Base-by-base conservation (phyloP, 2,797 vertebrate genomes). In the Onychomys leucogaster region DNA sequence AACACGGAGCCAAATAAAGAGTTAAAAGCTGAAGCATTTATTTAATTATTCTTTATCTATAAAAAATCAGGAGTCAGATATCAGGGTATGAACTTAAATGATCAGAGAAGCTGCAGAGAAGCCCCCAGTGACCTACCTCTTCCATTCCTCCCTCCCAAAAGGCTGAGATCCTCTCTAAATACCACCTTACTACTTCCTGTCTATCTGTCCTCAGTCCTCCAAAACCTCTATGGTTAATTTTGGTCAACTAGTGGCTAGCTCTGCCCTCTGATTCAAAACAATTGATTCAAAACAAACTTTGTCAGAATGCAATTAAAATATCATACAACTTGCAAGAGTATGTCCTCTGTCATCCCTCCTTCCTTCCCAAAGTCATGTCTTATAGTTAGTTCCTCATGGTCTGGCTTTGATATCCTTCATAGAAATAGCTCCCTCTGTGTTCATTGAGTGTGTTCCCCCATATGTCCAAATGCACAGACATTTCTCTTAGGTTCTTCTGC, bases 361-460 rank as follows among this genome's bases (percentile, higher is more conserved):
- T 85, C 61, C 49, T n/a, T 87, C 46, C 37, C 34, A 14, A 10
- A 23, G 29, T 37, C 21, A 77, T 75, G 19, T 41, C 61, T 29
- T 21, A 27, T 0, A 4, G 12, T 21, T 80, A 1, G 27, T n/a
- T 61, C 41, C 25, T 80, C 9, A 0, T 2, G 8, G 23, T 13
- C 52, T 61, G 49, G 2, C 43, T 32, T 17, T 49, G 46, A 6
- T 63, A 41, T 8, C 19, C 5, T 37, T 81, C 0, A 0, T 19
- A 46, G 76, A 90, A 63, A 29, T 1, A 3, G 0, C 52, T 11
- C 55, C 4, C 3, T 80, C 25, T 2, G 0, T 2, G 17, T 34
- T 4, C 37, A 16, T 5, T 1, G 16, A 43, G 8, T 1, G 2
- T 17, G 1, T 37, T 69, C 11, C n/a, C 5, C n/a, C 12, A 2